Evolutionary conservation across 2,113 vertebrate genomes (phyloP).

Genomic region (Takifugu flavidus): DNA sequence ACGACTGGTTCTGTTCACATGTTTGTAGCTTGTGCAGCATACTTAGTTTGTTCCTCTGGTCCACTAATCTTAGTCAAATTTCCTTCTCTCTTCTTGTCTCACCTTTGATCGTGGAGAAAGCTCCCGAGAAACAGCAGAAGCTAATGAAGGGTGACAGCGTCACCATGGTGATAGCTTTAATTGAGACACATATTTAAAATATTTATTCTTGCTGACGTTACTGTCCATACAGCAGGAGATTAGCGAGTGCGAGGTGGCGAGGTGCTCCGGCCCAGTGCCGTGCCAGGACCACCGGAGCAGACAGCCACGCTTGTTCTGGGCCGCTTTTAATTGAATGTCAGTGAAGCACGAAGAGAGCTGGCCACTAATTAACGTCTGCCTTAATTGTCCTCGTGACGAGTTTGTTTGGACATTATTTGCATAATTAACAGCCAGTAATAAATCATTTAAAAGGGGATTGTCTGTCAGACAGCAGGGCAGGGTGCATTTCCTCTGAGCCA

Average conservation of each 20-base stretch:
- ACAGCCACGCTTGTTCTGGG: constrained; percentile 68
- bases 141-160: constrained; percentile 59
- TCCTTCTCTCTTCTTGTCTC: too few relatives aligned
- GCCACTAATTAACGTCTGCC: constrained; percentile 99
- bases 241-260: constrained; percentile 40
- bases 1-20: too few relatives aligned
- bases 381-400: constrained; percentile 99
- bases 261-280: constrained; percentile 52
- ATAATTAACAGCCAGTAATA: constrained; percentile 99
- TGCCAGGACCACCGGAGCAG: constrained; percentile 56
- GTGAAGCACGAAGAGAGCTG: constrained; percentile 92
- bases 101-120: too few relatives aligned
- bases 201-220: constrained; percentile 53
- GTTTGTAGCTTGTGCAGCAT: too few relatives aligned
- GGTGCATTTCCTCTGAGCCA: constrained; percentile 69
- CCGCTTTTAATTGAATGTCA: constrained; percentile 97
- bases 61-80: too few relatives aligned
- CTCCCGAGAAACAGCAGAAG: constrained; percentile 17
- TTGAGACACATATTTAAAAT: constrained; percentile 57
- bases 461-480: constrained; percentile 94
- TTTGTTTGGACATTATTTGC: constrained; percentile 99
- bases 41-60: too few relatives aligned
- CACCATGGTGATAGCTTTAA: constrained; percentile 47
- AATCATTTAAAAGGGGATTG: constrained; percentile 99
- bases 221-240: constrained; percentile 51